Evolutionary conservation across 2,113 vertebrate genomes (phyloP).

Genomic region (Caretta caretta): DNA sequence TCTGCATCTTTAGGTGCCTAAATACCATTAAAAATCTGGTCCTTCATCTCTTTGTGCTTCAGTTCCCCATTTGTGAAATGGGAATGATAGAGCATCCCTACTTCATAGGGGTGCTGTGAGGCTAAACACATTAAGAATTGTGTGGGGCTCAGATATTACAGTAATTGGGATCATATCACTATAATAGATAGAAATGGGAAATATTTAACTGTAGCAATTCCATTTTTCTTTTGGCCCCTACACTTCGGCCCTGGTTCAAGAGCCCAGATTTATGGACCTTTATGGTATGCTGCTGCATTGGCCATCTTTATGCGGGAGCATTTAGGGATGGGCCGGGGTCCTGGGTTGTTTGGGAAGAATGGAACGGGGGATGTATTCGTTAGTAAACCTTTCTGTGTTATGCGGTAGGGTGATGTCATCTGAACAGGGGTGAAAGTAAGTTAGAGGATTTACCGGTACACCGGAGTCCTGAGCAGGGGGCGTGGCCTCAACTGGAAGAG

Average conservation of each 20-base stretch:
- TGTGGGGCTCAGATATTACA: background rate
- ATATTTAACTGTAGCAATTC: background rate
- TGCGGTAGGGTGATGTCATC: background rate
- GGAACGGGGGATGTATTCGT: background rate
- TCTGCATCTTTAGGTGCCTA: too few relatives aligned
- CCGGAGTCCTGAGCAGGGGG: too few relatives aligned
- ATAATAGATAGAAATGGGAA: background rate
- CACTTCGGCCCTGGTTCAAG: background rate
- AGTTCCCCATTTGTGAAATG: background rate
- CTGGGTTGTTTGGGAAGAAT: background rate
- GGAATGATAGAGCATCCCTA: background rate
- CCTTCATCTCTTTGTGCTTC: background rate
- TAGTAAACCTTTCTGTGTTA: background rate
- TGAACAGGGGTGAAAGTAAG: background rate
- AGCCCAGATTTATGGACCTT: background rate
- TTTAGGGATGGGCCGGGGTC: background rate
- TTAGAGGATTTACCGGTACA: too few relatives aligned
- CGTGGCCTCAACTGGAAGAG: too few relatives aligned
- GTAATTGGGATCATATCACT: background rate
- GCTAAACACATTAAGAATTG: background rate
- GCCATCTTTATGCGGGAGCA: background rate
- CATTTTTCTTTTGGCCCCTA: background rate
- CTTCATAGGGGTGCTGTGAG: background rate
- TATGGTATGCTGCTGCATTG: background rate
- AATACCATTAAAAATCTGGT: background rate